Conservation (phyloP, 2,113 vertebrate species). For the Garra rufa region DNA sequence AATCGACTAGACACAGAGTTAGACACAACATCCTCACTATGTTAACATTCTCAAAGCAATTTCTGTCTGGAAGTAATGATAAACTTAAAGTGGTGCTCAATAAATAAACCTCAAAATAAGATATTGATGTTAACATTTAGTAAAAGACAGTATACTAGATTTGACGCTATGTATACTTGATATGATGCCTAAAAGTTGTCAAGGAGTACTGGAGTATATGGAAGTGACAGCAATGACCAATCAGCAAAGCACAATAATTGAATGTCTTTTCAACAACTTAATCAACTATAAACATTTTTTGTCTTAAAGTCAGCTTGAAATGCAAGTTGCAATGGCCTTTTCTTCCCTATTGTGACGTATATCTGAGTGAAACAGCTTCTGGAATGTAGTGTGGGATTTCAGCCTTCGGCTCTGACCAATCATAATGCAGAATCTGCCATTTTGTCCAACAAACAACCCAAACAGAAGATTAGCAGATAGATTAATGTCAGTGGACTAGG, state of each 20-base stretch:
- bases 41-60: slow-evolving; percentile 15
- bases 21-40: slow-evolving; percentile 63
- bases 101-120: slow-evolving; percentile 3
- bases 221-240: background rate
- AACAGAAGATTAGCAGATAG: too few species aligned
- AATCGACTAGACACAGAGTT: slow-evolving; percentile 61
- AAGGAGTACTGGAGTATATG: background rate
- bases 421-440: too few species aligned
- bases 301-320: too few species aligned
- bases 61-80: slow-evolving; percentile 52
- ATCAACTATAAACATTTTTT: too few species aligned
- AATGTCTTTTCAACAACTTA: background rate
- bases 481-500: too few species aligned
- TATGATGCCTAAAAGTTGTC: too few species aligned
- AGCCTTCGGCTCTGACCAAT: too few species aligned
- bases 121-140: slow-evolving; percentile 31
- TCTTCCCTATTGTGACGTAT: too few species aligned
- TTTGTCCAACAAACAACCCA: too few species aligned
- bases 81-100: slow-evolving; percentile 25
- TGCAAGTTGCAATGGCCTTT: too few species aligned
- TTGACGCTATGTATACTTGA: background rate
- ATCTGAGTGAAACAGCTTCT: too few species aligned
- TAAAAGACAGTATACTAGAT: slow-evolving; percentile 37
- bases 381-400: too few species aligned
- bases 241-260: background rate